phyloP scores from a whole-genome alignment of 2,888 invertebrate species.

The Amblyteles armatorius region DNA sequence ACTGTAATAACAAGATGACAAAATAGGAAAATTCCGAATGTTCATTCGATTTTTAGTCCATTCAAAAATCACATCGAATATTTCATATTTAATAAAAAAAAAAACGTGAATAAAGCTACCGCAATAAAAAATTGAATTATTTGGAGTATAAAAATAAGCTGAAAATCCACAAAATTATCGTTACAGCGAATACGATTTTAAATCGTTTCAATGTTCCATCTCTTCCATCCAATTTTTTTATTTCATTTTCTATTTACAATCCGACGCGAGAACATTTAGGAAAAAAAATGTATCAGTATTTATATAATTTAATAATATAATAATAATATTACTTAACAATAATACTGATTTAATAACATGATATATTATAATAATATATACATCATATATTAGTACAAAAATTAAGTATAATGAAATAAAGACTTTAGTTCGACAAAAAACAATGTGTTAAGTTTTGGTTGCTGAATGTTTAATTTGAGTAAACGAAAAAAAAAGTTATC shows the following conservation, averaged over 20 bases:
- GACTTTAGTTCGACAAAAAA: background rate
- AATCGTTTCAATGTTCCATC: too few relatives aligned
- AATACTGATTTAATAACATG: too few relatives aligned
- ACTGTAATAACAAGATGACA: too few relatives aligned
- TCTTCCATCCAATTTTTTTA: too few relatives aligned
- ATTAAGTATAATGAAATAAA: background rate
- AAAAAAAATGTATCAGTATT: too few relatives aligned
- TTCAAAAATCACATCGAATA: background rate
- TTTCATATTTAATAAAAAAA: background rate
- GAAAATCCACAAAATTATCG: background rate
- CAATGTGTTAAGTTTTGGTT: background rate
- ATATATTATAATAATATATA: too few relatives aligned
- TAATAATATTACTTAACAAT: too few relatives aligned
- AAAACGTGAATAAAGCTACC: background rate
- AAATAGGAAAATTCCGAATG: background rate
- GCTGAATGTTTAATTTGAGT: background rate
- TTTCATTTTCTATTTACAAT: too few relatives aligned
- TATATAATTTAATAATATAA: too few relatives aligned
- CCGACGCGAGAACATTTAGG: background rate
- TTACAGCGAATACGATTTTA: background rate
- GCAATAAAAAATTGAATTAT: background rate
- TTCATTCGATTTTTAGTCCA: background rate
- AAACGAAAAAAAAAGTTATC: conserved; percentile 16
- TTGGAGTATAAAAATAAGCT: background rate
- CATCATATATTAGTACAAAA: background rate